Percentiles rank a stretch among this genome's conserved stretches.
phyloP scores from a whole-genome alignment of 2,888 invertebrate species.

The Bembecia ichneumoniformis region DNA sequence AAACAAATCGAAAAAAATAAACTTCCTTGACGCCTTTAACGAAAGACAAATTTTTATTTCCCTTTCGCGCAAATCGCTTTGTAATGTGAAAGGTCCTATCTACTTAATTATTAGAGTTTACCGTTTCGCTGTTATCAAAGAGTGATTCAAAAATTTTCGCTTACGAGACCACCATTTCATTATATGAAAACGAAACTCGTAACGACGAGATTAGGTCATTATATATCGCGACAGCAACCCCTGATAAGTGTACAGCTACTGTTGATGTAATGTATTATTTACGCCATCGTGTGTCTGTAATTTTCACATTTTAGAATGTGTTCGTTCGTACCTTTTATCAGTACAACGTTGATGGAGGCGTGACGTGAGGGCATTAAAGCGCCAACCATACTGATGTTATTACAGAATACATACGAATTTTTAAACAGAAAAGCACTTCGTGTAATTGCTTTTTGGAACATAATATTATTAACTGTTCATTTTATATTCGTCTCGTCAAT shows the following conservation, averaged over 20 bases:
- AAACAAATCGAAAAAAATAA: neutral
- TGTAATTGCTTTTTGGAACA: neutral
- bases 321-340: neutral
- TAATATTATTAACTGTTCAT: too few species aligned
- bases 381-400: neutral
- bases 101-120: constrained; percentile 12
- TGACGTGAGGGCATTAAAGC: neutral
- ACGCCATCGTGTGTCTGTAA: neutral
- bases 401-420: neutral
- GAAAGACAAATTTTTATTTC: neutral
- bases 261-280: constrained; percentile 14
- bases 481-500: too few species aligned
- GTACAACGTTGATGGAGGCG: neutral
- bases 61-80: neutral
- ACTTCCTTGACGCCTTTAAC: neutral
- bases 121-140: constrained; percentile 14
- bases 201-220: constrained; percentile 26
- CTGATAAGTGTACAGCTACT: constrained; percentile 16
- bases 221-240: constrained; percentile 17
- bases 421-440: neutral
- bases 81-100: constrained; percentile 10
- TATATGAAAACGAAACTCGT: constrained; percentile 15
- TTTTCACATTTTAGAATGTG: neutral
- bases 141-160: constrained; percentile 3
- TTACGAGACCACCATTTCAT: too few species aligned